Percentiles rank a stretch among this genome's conserved stretches.
phyloP scores from a whole-genome alignment of 1,140 invertebrate species.

The Calosoma granatense region DNA sequence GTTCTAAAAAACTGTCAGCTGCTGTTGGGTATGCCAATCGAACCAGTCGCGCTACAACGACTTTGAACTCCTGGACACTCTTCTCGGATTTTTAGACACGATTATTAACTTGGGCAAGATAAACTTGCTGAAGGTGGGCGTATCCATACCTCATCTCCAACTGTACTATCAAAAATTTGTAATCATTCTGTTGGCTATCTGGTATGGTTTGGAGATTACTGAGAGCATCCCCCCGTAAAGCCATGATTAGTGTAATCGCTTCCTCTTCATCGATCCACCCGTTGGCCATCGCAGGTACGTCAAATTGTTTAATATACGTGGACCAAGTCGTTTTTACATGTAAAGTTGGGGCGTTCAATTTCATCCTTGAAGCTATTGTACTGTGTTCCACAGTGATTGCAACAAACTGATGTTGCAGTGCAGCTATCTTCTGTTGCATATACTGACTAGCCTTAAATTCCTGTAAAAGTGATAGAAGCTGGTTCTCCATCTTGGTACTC shows the following conservation, averaged over 20 bases:
- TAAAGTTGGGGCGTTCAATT: slow-evolving; percentile 4
- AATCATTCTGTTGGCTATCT: background rate
- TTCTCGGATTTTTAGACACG: background rate
- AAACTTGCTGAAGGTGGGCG: slow-evolving; percentile 7
- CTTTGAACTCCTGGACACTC: slow-evolving; percentile 9
- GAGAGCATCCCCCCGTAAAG: slow-evolving; percentile 1
- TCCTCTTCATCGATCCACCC: slow-evolving; percentile 7
- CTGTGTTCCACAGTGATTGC: no score
- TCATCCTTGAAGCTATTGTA: no score
- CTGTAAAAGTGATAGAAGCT: no score
- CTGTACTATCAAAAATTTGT: background rate
- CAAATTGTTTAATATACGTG: slow-evolving; percentile 13
- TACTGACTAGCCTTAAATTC: no score
- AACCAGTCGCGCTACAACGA: background rate
- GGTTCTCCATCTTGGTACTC: no score
- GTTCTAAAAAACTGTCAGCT: slow-evolving; percentile 3
- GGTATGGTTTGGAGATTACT: slow-evolving; percentile 4
- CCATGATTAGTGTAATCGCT: slow-evolving; percentile 7
- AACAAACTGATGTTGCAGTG: no score
- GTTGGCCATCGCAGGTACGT: slow-evolving; percentile 12
- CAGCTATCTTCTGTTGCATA: no score
- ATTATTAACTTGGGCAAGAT: slow-evolving; percentile 6
- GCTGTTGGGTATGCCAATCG: slow-evolving; percentile 9
- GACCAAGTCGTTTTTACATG: slow-evolving; percentile 9
- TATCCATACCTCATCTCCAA: slow-evolving; percentile 13